Evolutionary conservation across 2,888 invertebrate genomes (phyloP), one percentile per base, ranked within the genome.

Genomic region (Theretra japonica): DNA sequence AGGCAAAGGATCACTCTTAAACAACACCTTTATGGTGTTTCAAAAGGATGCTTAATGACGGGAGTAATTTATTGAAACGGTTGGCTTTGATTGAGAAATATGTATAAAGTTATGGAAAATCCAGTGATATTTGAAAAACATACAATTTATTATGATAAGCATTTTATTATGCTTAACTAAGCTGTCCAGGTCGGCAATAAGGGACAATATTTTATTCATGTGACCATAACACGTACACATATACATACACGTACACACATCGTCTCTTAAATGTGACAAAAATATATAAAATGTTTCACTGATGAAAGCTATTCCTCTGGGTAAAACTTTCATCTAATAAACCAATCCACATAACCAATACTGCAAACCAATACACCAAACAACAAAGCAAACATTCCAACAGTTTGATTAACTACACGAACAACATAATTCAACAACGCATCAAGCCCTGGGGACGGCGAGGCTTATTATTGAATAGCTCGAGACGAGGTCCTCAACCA

Each of bases 401-500:
- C 25, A 58, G 11, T 53, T 53, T 53, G 4, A n/a, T 53, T 53
- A n/a, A 41, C 15, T n/a, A 58, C 25, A 15, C 23, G 3, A 58
- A 58, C 58, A 25, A 57, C 57, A n/a, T n/a, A 57, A 57, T 57
- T 57, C n/a, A 53, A 53, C 53, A 17, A 17, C 17, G n/a, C 25
- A 23, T 58, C 23, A 58, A 21, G 17, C 25, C 23, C 23, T 25
- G 23, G 25, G 25, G 25, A 65, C 21, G 17, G n/a, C 53, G 1
- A 48, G 23, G 41, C 5, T 25, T 65, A 65, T 62, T 41, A 41
- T 65, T 48, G 41, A 65, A 65, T 62, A 41, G 62, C 33, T 17
- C 41, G 33, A 58, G 21, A 57, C 21, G 41, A 58, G 56, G 6
- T 69, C 33, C 21, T 70, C 50, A 70, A 71, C 68, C 62, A 56